Evolutionary conservation across 2,113 vertebrate genomes (phyloP).

Genomic region (Ahaetulla prasina): DNA sequence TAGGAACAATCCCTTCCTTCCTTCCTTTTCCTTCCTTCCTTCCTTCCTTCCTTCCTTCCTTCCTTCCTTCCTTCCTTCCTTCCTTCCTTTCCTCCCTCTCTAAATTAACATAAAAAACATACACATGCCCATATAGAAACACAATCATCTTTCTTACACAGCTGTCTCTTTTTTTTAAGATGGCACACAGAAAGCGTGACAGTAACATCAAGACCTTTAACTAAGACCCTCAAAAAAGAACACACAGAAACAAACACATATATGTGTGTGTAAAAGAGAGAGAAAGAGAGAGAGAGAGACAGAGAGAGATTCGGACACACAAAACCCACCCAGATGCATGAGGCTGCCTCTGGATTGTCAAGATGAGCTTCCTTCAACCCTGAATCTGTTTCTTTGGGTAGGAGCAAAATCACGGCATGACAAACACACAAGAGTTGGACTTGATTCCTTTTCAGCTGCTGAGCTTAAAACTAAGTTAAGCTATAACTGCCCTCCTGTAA

Average conservation of each 20-base stretch:
- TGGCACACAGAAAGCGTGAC: not conserved
- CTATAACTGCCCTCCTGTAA: not conserved
- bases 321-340: conserved; percentile 37
- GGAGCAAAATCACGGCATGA: not conserved
- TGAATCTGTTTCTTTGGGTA: not conserved
- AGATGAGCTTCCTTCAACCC: conserved; percentile 37
- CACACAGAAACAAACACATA: not conserved
- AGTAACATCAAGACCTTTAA: conserved; percentile 21
- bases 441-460: not conserved
- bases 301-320: conserved; percentile 46
- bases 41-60: not conserved
- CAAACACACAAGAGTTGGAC: not conserved
- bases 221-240: conserved; percentile 5
- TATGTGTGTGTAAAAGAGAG: not conserved
- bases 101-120: not conserved
- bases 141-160: conserved; percentile 26
- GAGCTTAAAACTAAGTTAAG: not conserved
- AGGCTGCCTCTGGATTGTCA: conserved; percentile 41
- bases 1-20: not conserved
- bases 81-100: not conserved
- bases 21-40: not conserved
- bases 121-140: not conserved
- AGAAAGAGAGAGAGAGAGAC: no score
- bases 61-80: not conserved
- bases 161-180: conserved; percentile 17